Base-by-base conservation (phyloP, 1,140 invertebrate genomes). In the Cherax destructor region DNA sequence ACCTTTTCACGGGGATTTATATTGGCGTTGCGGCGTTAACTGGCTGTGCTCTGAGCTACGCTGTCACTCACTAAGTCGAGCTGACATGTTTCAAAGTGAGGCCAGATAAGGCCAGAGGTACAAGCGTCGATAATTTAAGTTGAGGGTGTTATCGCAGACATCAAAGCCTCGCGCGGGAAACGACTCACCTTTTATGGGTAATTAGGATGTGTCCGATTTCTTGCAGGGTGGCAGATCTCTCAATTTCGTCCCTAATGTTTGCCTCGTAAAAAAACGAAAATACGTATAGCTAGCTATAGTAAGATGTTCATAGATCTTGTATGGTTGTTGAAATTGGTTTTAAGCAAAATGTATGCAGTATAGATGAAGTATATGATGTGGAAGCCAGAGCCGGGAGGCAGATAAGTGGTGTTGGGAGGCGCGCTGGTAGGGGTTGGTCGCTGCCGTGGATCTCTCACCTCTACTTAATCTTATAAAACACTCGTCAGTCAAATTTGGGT, bases 181-280 rank as follows among this genome's bases (percentile, higher is more conserved):
- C 69, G 24, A 74, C 69, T 74, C 52, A 83, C 80, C 61, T 83
- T 83, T 83, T 52, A 83, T 83, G 80, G 80, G 80, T 83, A 83
- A 83, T 83, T 41, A 83, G 80, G 52, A 47, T 24, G 49, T 83
- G 80, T 83, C 80, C 80, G 80, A 52, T 83, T 59, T 49, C 80
- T 61, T 83, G 80, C 80, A 10, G 11, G 5, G 21, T 16, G 56
- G 30, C 52, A 30, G 1, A 9, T 74, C 21, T 74, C 16, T 0
- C 7, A 30, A 74, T 21, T 18, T 69, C 18, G 0, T 5, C 16
- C 21, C 5, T 69, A 69, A n/a, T 3, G 18, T 41, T 21, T 47
- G 47, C 21, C 10, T 80, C n/a, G 50, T 18, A 21, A 52, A 52
- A 1, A 77, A 80, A n/a, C n/a, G n/a, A 80, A 52, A 11, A 50